Percentiles rank a stretch among this genome's conserved stretches.
phyloP scores from a whole-genome alignment of 2,113 vertebrate genomes.

The Indicator maculatus region DNA sequence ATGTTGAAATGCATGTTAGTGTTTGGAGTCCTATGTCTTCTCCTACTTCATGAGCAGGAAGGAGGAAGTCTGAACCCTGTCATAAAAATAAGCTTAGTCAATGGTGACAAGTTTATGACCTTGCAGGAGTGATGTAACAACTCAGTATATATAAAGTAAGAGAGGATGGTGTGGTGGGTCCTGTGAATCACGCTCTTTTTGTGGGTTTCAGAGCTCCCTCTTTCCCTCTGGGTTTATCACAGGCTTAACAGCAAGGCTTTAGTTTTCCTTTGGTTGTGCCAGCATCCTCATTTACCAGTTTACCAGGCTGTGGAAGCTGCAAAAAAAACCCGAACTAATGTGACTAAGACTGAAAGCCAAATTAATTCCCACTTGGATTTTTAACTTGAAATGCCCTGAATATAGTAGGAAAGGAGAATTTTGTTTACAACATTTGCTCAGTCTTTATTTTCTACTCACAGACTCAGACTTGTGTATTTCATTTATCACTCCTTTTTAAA shows the following conservation, averaged over 20 bases:
- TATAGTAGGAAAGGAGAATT: not conserved
- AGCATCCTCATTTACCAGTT: constrained; percentile 8
- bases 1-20: not conserved
- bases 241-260: constrained; percentile 5
- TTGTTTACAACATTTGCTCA: not conserved
- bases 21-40: not conserved
- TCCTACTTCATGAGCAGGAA: not conserved
- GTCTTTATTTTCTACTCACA: not conserved
- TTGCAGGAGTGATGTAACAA: constrained; percentile 4
- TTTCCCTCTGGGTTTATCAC: not conserved
- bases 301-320: not conserved
- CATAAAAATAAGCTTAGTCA: not conserved
- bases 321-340: not conserved
- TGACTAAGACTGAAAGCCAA: not conserved
- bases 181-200: constrained; percentile 23
- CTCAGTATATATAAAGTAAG: not conserved
- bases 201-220: not conserved
- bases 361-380: not conserved
- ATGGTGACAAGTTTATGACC: not conserved
- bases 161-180: constrained; percentile 14
- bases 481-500: constrained; percentile 9
- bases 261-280: constrained; percentile 26
- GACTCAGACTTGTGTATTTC: constrained; percentile 1
- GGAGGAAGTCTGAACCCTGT: not conserved
- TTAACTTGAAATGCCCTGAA: not conserved